Conservation (phyloP, 2,888 invertebrate genomes). For the Alviniconcha strummeri region DNA sequence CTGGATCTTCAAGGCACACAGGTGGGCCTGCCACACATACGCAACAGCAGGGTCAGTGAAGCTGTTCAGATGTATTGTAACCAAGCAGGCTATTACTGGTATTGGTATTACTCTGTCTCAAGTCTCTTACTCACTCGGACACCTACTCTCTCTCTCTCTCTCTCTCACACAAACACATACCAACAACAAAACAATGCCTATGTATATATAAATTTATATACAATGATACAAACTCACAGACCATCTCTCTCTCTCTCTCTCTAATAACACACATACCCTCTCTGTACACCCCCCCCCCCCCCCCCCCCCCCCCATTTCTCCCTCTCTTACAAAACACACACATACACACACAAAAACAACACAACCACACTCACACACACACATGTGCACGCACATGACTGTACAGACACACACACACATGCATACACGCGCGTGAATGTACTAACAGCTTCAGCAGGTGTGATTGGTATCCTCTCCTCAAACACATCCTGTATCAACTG, state of each 20-base stretch:
- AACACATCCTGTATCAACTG: constrained; percentile 93
- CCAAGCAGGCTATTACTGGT: no score
- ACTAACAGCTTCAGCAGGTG: constrained; percentile 94
- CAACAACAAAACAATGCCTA: background rate
- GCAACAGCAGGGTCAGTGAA: background rate
- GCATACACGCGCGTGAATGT: background rate
- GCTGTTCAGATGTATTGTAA: no score
- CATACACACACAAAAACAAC: background rate
- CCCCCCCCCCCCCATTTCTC: no score
- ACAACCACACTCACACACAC: background rate
- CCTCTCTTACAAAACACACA: background rate
- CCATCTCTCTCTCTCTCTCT: no score
- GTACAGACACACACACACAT: constrained; percentile 2
- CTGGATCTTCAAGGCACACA: constrained; percentile 94
- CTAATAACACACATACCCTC: no score
- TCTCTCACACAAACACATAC: background rate
- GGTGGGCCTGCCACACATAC: constrained; percentile 83
- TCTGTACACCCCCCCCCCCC: no score
- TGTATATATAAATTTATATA: background rate
- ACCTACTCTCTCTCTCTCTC: background rate
- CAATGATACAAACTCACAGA: background rate
- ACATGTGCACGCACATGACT: background rate
- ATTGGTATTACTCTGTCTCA: no score
- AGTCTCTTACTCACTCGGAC: background rate
- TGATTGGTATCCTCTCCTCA: constrained; percentile 92